Base-by-base conservation (phyloP, 2,888 invertebrate species). In the Mantis religiosa region DNA sequence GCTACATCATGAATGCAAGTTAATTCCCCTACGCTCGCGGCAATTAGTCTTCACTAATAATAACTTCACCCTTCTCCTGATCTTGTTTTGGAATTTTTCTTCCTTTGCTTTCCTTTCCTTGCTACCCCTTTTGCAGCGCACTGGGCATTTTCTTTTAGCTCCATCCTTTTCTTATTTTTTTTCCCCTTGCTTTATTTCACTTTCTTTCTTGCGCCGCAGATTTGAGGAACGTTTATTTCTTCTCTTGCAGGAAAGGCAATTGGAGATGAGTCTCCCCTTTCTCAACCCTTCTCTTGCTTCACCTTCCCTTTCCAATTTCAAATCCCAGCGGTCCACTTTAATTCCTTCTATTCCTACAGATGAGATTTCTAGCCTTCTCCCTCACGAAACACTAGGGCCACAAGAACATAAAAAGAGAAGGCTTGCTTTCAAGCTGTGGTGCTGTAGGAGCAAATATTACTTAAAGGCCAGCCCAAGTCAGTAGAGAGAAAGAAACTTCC, bases 281-380 rank as follows among this genome's bases (percentile, higher is more conserved):
- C 54, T 71, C 54, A 71, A 71, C 54, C 54, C 54, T 71, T 71
- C 54, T 71, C 25, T 71, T 71, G 20, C 54, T 71, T 71, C 54
- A 71, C 54, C 25, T 71, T 71, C 54, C 54, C 25, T 71, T 71
- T 71, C 54, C 54, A 71, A 71, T 71, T 71, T 71, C 28, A 54
- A 86, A 28, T 81, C 71, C 86, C 86, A 86, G n/a, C 54, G 81
- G 81, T 30, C 81, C 81, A 86, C 86, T 86, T 81, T 86, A 86
- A 86, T 86, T 86, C 86, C 71, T 54, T 71, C 85, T 85, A 71
- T 85, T 28, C 85, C 54, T 81, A 28, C 86, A 86, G 71, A 86
- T 28, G 81, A 86, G 86, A n/a, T 71, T 84, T 28, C 71, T 71
- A 28, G 54, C 28, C 7, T 20, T 20, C 81, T 81, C 71, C 28